Conservation (phyloP, 2,888 invertebrate genomes). For the Eurytoma adleriae region DNA sequence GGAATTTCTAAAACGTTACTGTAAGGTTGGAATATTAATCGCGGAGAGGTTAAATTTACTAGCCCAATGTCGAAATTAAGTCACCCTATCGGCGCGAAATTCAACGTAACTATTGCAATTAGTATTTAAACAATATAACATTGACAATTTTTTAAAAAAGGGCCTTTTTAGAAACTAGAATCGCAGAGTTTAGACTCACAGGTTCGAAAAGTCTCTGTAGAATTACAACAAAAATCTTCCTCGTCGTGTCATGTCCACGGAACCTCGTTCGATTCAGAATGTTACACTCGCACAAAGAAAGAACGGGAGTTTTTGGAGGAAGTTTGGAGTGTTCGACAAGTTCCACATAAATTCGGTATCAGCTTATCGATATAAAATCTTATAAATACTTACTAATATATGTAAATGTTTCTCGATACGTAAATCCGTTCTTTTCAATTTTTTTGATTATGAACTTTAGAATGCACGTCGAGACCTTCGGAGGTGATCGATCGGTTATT, state of each 20-base stretch:
- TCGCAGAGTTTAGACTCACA: background rate
- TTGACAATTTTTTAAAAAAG: background rate
- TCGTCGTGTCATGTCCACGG: background rate
- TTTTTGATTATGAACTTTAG: slow-evolving; percentile 35
- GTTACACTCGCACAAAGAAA: background rate
- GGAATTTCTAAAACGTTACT: no score
- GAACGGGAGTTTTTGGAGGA: slow-evolving; percentile 48
- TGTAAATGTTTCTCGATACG: background rate
- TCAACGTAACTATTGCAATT: slow-evolving; percentile 11
- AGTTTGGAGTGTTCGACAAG: slow-evolving; percentile 51
- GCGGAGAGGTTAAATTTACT: slow-evolving; percentile 4
- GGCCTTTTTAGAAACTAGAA: slow-evolving; percentile 18
- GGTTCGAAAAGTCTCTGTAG: background rate
- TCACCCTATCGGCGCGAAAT: background rate
- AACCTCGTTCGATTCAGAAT: slow-evolving; percentile 2
- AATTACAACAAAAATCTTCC: background rate
- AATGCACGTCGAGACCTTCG: slow-evolving; percentile 59
- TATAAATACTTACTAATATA: background rate
- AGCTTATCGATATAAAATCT: background rate
- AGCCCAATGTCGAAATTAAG: slow-evolving; percentile 25
- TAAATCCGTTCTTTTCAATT: background rate
- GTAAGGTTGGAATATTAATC: no score
- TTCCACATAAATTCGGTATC: slow-evolving; percentile 51
- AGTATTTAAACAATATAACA: background rate
- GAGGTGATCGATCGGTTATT: slow-evolving; percentile 54